A percentile compares a stretch with the other conserved stretches of the same genome.
These are phyloP conservation scores for Scomber japonicus DNA, from an alignment of 2,113 vertebrate genomes.

Conservation along the genomic window DNA sequence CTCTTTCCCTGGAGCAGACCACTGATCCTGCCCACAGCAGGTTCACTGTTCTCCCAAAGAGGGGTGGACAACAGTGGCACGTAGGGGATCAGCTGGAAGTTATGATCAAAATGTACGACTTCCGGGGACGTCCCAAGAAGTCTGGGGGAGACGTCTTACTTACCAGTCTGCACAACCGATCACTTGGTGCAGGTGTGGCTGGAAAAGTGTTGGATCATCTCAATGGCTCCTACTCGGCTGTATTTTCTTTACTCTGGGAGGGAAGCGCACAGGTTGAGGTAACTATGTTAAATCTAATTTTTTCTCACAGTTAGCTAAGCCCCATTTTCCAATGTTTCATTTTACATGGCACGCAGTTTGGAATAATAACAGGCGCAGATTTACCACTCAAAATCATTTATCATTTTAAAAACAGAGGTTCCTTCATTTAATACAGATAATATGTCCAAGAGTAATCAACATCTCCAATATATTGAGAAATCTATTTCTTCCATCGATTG, in stretches of 20 bases:
- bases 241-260: conserved; percentile 91
- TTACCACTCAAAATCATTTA: too few relatives aligned
- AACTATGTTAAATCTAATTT: not conserved
- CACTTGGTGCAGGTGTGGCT: conserved; percentile 88
- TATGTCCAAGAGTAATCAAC: too few relatives aligned
- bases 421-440: too few relatives aligned
- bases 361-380: too few relatives aligned
- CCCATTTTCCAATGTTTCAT: too few relatives aligned
- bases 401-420: too few relatives aligned
- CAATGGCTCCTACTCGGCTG: conserved; percentile 89
- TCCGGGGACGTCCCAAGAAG: conserved; percentile 87
- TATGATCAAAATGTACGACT: conserved; percentile 87
- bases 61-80: conserved; percentile 65
- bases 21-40: conserved; percentile 88
- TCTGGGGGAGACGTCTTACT: conserved; percentile 92
- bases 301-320: not conserved
- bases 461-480: too few relatives aligned
- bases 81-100: conserved; percentile 90
- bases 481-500: too few relatives aligned
- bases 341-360: too few relatives aligned
- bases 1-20: conserved; percentile 82
- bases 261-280: conserved; percentile 89
- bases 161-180: conserved; percentile 86
- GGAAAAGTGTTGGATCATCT: conserved; percentile 89
- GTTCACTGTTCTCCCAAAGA: conserved; percentile 85